Evolutionary conservation across 2,888 invertebrate genomes (phyloP).

Genomic region (Acrobasis consociella): DNA sequence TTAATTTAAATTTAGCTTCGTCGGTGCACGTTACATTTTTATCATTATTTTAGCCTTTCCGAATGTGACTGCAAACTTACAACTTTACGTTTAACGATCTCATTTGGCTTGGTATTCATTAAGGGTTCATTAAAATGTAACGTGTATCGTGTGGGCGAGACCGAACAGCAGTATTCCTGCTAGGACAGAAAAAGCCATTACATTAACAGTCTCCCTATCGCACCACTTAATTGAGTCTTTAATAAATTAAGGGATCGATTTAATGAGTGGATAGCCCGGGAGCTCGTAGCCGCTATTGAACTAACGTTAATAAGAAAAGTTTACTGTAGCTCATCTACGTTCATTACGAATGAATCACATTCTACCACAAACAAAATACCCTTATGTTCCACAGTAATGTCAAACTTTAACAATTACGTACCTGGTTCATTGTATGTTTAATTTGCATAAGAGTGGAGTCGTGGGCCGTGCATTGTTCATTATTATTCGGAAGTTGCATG

Average conservation of each 20-base stretch:
- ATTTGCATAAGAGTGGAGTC: constrained; percentile 27
- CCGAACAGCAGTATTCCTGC: constrained; percentile 35
- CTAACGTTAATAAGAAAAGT: constrained; percentile 47
- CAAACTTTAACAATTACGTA: constrained; percentile 30
- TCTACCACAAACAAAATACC: constrained; percentile 33
- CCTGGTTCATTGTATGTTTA: constrained; percentile 23
- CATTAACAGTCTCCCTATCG: constrained; percentile 40
- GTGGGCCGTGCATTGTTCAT: constrained; percentile 23
- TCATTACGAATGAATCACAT: constrained; percentile 38
- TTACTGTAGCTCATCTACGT: constrained; percentile 32
- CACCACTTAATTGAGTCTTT: constrained; percentile 51
- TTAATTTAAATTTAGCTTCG: neutral
- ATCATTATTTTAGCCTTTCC: neutral
- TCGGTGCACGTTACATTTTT: neutral
- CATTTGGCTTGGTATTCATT: neutral
- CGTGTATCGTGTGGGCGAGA: constrained; percentile 28
- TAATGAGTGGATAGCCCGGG: constrained; percentile 32
- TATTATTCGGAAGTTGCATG: constrained; percentile 29
- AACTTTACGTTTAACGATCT: neutral
- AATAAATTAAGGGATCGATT: constrained; percentile 52
- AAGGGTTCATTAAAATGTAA: constrained; percentile 36
- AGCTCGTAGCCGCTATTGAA: constrained; percentile 29
- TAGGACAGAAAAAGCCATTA: constrained; percentile 42
- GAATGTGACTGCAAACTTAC: neutral
- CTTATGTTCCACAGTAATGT: constrained; percentile 29